Conservation (phyloP, 2,113 vertebrate genomes). For the Struthio camelus region DNA sequence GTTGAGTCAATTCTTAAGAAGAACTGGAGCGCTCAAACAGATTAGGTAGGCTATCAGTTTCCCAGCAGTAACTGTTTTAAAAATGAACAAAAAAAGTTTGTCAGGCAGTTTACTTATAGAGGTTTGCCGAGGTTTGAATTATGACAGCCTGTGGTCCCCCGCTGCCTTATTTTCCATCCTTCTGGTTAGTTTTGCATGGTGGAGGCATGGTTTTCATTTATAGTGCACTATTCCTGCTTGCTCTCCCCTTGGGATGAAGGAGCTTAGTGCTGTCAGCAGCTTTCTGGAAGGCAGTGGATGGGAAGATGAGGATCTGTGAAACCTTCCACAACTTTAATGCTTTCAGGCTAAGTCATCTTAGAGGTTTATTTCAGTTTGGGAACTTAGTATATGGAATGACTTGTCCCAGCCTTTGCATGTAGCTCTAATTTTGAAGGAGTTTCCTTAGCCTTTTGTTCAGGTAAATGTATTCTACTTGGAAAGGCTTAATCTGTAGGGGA, state of each 20-base stretch:
- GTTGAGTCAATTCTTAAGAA: not conserved
- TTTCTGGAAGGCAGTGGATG: not conserved
- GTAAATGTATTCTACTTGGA: not conserved
- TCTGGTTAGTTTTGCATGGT: conserved; percentile 12
- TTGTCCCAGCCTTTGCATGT: not conserved
- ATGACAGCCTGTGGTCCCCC: not conserved
- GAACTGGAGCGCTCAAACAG: not conserved
- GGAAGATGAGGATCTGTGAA: not conserved
- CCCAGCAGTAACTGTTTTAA: not conserved
- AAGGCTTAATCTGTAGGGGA: not conserved
- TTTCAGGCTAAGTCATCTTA: not conserved
- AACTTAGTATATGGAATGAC: not conserved
- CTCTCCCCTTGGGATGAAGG: not conserved
- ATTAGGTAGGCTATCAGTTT: not conserved
- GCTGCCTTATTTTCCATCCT: not conserved
- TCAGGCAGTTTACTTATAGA: not conserved
- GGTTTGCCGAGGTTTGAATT: conserved; percentile 13
- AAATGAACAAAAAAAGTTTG: not conserved
- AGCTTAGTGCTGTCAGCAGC: not conserved
- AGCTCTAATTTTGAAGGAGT: not conserved
- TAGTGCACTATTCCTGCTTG: not conserved
- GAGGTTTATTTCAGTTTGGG: not conserved
- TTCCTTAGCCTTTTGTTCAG: not conserved
- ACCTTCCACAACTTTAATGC: not conserved
- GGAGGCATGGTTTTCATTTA: conserved; percentile 5